phyloP scores from a whole-genome alignment of 2,113 vertebrate genomes.

The Mohoua ochrocephala region DNA sequence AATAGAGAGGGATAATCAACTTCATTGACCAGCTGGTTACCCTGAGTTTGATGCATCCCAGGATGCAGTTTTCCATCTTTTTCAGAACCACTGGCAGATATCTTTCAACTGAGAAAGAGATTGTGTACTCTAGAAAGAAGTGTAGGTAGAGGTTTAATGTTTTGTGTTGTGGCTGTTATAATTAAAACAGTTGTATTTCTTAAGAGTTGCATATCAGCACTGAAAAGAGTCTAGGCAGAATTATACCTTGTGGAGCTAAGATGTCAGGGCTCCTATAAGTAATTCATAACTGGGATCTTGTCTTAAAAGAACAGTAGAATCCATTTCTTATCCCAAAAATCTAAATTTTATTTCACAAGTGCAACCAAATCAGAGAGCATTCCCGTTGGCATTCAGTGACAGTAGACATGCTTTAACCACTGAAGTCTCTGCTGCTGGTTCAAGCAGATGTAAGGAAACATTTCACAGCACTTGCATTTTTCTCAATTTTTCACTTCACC shows the following conservation, averaged over 20 bases:
- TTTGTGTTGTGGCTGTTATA: background rate
- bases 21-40: background rate
- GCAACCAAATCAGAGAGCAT: background rate
- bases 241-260: background rate
- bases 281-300: background rate
- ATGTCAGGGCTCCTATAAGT: background rate
- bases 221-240: background rate
- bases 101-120: background rate
- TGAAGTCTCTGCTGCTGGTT: background rate
- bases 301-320: background rate
- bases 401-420: background rate
- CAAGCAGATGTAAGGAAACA: background rate
- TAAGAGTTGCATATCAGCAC: rapidly evolving
- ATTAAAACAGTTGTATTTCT: background rate
- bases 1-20: background rate
- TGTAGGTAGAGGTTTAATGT: background rate
- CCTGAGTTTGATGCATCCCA: background rate
- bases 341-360: background rate
- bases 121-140: background rate
- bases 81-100: background rate
- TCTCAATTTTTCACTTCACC: background rate
- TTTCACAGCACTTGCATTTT: background rate
- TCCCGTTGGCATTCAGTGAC: background rate
- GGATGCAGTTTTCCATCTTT: background rate
- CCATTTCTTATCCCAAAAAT: background rate